Conservation (phyloP, 2,113 vertebrate genomes). For the Ia io region DNA sequence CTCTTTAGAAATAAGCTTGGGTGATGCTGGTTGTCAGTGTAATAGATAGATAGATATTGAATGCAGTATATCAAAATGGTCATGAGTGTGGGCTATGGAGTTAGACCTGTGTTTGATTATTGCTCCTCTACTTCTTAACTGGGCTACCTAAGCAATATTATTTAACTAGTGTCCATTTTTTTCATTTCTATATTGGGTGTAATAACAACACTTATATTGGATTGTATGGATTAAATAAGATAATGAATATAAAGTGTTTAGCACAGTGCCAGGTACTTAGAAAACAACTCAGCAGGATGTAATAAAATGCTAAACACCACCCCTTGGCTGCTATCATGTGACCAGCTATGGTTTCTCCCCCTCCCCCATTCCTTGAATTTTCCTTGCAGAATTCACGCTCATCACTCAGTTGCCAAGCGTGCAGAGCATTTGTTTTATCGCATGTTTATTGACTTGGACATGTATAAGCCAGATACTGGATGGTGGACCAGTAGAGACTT, state of each 20-base stretch:
- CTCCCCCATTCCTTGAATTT: neutral
- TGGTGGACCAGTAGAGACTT: neutral
- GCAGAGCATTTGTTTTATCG: neutral
- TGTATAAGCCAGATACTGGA: neutral
- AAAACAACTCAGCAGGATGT: neutral
- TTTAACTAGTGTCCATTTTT: neutral
- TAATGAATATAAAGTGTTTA: neutral
- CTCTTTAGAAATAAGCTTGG: neutral
- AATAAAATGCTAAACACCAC: neutral
- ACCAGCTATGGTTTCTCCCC: too few relatives aligned
- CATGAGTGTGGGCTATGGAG: neutral
- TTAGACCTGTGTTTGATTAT: neutral
- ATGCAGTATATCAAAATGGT: neutral
- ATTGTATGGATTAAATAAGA: neutral
- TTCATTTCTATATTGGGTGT: neutral
- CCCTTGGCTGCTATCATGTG: neutral
- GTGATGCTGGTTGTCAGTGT: neutral
- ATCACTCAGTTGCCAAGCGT: neutral
- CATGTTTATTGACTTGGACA: neutral
- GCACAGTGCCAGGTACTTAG: neutral
- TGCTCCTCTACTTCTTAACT: neutral
- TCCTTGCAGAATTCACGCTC: neutral
- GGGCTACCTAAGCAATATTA: neutral
- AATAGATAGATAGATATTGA: neutral
- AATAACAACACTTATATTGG: neutral